Percentiles rank a stretch among this genome's conserved stretches.
These are phyloP conservation scores for Sebastes variabilis DNA, from an alignment of 2,797 vertebrate species.

Conservation along the genomic window DNA sequence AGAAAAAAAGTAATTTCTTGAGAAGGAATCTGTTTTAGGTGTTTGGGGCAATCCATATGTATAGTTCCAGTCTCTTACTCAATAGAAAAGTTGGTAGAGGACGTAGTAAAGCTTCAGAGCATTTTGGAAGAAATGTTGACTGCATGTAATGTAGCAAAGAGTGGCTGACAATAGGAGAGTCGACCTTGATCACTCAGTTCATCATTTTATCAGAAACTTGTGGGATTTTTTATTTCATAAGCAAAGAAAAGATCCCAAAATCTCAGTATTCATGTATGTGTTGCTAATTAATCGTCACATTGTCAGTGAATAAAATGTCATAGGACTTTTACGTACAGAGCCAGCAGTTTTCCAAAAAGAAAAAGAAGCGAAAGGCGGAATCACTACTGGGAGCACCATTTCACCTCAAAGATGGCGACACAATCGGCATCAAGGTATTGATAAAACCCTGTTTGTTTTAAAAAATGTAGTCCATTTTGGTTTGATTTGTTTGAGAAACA, in stretches of 20 bases:
- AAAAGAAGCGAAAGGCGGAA: slow-evolving; percentile 91
- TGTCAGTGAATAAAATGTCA: not conserved
- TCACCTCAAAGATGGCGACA: slow-evolving; percentile 92
- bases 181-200: not conserved
- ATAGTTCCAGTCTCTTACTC: not conserved
- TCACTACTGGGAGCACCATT: slow-evolving; percentile 88
- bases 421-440: slow-evolving; percentile 90
- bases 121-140: not conserved
- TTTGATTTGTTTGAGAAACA: not conserved
- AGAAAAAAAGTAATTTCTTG: not conserved
- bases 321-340: slow-evolving; percentile 72
- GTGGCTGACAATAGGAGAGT: too few species aligned
- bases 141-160: not conserved
- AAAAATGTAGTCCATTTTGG: not conserved
- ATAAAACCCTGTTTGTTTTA: not conserved
- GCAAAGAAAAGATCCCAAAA: not conserved
- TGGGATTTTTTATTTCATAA: not conserved
- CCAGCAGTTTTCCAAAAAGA: slow-evolving; percentile 91
- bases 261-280: not conserved
- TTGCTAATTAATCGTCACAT: not conserved
- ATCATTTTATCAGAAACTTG: not conserved
- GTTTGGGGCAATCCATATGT: not conserved
- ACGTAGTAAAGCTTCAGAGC: not conserved
- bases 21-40: not conserved
- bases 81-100: not conserved